Conservation (phyloP, 2,113 vertebrate genomes). For the Toxotes jaculatrix region DNA sequence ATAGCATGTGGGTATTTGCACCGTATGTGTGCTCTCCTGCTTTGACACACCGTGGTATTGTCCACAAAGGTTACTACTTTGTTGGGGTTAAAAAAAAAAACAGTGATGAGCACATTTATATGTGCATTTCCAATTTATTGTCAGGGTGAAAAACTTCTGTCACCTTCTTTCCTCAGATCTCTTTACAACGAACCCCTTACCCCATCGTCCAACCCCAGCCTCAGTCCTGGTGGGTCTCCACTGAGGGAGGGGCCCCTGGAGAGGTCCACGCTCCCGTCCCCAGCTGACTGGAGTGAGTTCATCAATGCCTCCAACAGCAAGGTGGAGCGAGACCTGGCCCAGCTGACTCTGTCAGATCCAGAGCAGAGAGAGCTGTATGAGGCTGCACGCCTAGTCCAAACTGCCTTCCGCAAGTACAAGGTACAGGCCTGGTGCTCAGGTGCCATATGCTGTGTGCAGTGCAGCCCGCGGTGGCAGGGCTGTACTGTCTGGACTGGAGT, state of each 20-base stretch:
- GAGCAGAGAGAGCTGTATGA: constrained; percentile 98
- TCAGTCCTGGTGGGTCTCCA: constrained; percentile 92
- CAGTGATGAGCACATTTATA: neutral
- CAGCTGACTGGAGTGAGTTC: constrained; percentile 97
- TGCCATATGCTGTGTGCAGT: constrained; percentile 48
- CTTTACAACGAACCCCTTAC: constrained; percentile 93
- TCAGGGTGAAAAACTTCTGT: neutral
- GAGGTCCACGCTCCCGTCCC: constrained; percentile 91
- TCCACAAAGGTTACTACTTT: neutral
- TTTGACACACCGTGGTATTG: constrained; percentile 1
- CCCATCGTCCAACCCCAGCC: constrained; percentile 93
- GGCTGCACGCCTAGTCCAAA: constrained; percentile 97
- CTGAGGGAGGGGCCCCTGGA: constrained; percentile 89
- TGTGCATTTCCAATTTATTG: neutral
- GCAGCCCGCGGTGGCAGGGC: constrained; percentile 37
- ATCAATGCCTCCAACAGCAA: constrained; percentile 96
- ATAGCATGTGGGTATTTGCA: neutral
- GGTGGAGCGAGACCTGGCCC: constrained; percentile 96
- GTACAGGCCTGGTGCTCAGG: constrained; percentile 82
- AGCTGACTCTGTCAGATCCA: constrained; percentile 97
- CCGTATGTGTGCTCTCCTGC: constrained; percentile 3
- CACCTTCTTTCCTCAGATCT: constrained; percentile 82
- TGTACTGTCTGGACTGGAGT: constrained; percentile 39
- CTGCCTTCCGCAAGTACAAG: constrained; percentile 99
- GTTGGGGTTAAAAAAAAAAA: neutral